These are phyloP conservation scores for Nansenia antarctica DNA, from an alignment of 2,113 vertebrate species.

Conservation along the genomic window DNA sequence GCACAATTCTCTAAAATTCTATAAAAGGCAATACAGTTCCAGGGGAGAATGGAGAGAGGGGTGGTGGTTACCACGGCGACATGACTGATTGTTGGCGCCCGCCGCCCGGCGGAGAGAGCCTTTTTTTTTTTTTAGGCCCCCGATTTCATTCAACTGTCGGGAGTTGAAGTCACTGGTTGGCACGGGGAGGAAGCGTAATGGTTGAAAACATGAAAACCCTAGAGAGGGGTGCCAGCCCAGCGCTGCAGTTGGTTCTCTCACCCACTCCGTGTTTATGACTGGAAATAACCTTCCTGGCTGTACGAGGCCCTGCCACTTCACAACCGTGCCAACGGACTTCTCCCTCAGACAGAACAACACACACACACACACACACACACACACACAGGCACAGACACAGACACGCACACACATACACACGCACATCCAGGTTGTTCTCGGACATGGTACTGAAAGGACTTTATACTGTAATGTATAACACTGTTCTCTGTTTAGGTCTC, in stretches of 20 bases:
- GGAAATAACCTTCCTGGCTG: slow-evolving; percentile 43
- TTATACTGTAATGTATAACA: no score
- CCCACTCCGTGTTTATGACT: neutral
- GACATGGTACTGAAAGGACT: no score
- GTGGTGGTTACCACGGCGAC: no score
- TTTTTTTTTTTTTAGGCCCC: slow-evolving; percentile 20
- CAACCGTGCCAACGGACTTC: neutral
- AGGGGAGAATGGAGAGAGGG: neutral
- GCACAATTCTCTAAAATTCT: no score
- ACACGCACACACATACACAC: no score
- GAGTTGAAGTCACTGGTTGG: slow-evolving; percentile 18
- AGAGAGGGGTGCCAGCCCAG: neutral
- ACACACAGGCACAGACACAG: no score
- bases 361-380: no score
- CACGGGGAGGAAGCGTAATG: neutral
- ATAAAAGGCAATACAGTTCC: slow-evolving; percentile 20
- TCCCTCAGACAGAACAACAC: neutral
- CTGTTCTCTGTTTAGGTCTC: no score
- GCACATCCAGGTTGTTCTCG: neutral
- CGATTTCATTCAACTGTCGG: slow-evolving; percentile 13
- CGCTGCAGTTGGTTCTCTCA: neutral
- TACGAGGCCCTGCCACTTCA: neutral
- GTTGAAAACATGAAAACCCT: neutral
- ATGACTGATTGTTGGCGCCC: slow-evolving; percentile 31
- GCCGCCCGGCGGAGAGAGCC: no score